These are phyloP conservation scores for Armadillidium nasatum DNA, from an alignment of 1,140 invertebrate genomes.

Conservation along the genomic window DNA sequence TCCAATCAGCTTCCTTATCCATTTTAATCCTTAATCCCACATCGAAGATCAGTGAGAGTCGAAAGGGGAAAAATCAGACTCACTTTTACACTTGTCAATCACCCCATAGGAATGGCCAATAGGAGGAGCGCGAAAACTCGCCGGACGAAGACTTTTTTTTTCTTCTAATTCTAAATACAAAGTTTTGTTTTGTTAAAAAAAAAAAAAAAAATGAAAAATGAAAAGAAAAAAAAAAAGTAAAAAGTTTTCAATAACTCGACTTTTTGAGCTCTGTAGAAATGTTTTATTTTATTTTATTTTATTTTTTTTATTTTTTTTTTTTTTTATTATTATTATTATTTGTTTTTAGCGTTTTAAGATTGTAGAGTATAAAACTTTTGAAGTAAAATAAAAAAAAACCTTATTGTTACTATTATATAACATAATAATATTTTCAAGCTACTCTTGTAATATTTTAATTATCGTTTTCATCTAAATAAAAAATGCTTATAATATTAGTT, in stretches of 20 bases:
- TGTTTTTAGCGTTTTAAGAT: not conserved
- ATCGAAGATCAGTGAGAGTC: constrained; percentile 3
- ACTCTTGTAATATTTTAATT: too few species aligned
- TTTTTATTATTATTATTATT: not conserved
- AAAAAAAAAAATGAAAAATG: not conserved
- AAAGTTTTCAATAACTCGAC: constrained; percentile 1
- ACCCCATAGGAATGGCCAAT: not conserved
- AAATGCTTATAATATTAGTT: too few species aligned
- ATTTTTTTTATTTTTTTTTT: not conserved
- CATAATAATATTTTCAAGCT: too few species aligned
- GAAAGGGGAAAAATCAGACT: constrained; percentile 9
- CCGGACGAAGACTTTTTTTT: not conserved
- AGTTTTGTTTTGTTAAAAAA: not conserved
- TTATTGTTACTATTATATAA: too few species aligned
- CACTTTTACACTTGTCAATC: constrained; percentile 12
- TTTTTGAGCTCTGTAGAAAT: not conserved
- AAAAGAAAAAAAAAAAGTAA: not conserved
- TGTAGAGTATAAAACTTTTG: too few species aligned
- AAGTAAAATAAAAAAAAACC: too few species aligned
- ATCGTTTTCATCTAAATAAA: too few species aligned
- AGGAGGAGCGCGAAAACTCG: not conserved
- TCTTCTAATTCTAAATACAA: not conserved
- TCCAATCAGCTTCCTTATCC: constrained; percentile 8
- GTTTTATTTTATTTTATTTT: not conserved
- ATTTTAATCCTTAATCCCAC: constrained; percentile 13